A percentile compares a stretch with the other conserved stretches of the same genome.
Evolutionary conservation across 2,888 invertebrate species (phyloP).

Genomic region (Melikaiella ostensackeni): DNA sequence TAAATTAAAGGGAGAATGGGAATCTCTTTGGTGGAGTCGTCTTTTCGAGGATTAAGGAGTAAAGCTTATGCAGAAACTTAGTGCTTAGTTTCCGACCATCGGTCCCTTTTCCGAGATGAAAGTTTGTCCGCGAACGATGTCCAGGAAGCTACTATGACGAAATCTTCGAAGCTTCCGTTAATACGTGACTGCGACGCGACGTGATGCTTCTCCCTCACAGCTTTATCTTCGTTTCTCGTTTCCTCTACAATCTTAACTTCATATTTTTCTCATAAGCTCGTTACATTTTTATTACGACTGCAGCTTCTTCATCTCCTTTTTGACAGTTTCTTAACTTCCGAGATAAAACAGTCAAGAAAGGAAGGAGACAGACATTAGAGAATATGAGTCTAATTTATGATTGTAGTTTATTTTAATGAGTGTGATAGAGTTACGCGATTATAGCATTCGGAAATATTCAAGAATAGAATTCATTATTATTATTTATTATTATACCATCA

Average conservation of each 20-base stretch:
- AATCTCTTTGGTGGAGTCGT: background rate
- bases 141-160: background rate
- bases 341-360: background rate
- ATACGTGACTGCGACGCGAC: background rate
- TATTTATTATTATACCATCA: no score
- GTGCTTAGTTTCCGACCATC: background rate
- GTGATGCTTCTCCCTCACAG: background rate
- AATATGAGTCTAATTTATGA: no score
- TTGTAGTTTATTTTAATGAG: no score
- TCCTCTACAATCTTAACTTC: background rate
- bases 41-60: constrained; percentile 1
- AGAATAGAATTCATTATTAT: no score
- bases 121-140: constrained; percentile 1
- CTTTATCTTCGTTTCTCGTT: background rate
- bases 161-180: constrained; percentile 1
- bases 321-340: background rate
- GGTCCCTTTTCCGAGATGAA: background rate
- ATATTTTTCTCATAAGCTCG: background rate
- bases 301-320: background rate
- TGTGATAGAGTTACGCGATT: no score
- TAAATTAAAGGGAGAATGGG: background rate
- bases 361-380: no score
- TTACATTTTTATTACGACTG: background rate
- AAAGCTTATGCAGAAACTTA: constrained; percentile 18
- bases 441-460: no score